These are phyloP conservation scores for Callimorpha dominula DNA, from an alignment of 2,888 invertebrate genomes.

Conservation along the genomic window DNA sequence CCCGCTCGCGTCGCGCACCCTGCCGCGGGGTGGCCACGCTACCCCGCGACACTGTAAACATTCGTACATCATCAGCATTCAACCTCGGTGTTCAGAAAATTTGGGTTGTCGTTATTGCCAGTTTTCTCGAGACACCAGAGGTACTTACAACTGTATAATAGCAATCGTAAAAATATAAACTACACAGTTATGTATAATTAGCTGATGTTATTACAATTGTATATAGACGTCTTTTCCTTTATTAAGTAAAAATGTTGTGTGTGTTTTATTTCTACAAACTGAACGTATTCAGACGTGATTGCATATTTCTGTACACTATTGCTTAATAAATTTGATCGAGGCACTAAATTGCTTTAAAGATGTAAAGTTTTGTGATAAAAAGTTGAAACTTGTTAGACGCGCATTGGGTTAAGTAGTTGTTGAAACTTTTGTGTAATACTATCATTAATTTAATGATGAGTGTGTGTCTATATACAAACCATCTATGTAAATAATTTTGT, in stretches of 20 bases:
- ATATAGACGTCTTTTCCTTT: conserved; percentile 26
- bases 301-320: conserved; percentile 45
- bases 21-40: conserved; percentile 43
- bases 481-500: background rate
- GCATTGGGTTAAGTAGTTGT: background rate
- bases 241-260: conserved; percentile 40
- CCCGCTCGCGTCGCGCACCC: conserved; percentile 51
- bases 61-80: conserved; percentile 35
- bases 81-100: conserved; percentile 33
- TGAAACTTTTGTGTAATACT: background rate
- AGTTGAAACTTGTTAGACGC: background rate
- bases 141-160: conserved; percentile 8
- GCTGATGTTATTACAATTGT: background rate
- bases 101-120: conserved; percentile 13
- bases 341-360: conserved; percentile 21
- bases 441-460: background rate
- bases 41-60: conserved; percentile 42
- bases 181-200: background rate
- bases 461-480: background rate
- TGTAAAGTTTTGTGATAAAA: conserved; percentile 8
- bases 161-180: conserved; percentile 6
- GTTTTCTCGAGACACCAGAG: conserved; percentile 1
- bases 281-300: conserved; percentile 40
- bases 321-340: conserved; percentile 41
- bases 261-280: conserved; percentile 38